Evolutionary conservation across 2,113 vertebrate species (phyloP), one percentile per base, ranked within the genome.

Genomic region (Mungos mungo): DNA sequence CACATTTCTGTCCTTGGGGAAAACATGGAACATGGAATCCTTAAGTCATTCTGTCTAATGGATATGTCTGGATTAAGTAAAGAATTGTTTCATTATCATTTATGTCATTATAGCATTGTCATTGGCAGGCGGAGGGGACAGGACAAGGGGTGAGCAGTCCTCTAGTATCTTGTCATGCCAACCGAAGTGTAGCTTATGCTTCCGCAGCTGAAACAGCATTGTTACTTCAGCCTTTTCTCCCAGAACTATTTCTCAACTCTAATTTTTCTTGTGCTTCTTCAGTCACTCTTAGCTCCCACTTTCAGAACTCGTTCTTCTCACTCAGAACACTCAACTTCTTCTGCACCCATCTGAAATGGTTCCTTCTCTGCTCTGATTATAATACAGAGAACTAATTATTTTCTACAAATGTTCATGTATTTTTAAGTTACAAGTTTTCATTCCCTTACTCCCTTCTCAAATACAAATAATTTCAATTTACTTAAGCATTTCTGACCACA

Each of bases 191-290:
- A 65, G 50, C 76, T 90, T 95, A 92, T 57, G 96, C 54, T 80
- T 52, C n/a, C 50, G 35, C 68, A 54, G 68, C 18, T 60, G 71
- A 88, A 88, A 60, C 68, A 60, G 21, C 25, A 25, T 50, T 95
- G 87, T 84, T 90, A 76, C 87, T 90, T 97, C 50, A 95, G 71
- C 16, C 63, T 88, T 88, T 90, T 90, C 93, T 94, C 65, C 60
- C 81, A 47, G 93, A 66, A 81, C 29, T 35, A 19, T 88, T 94
- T 92, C 96, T 90, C 93, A 92, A 74, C 93, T 71, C 45, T 88
- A 95, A 71, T 95, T 92, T 76, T 74, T 79, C 80, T 92, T 69
- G 65, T 57, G 65, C 60, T 90, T 95, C 81, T 81, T 33, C 2
- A 8, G 52, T 79, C 54, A 85, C 80, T 90, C 80, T 79, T 76